Evolutionary conservation across 2,797 vertebrate genomes (phyloP).

Genomic region (Emydoidea blandingii): DNA sequence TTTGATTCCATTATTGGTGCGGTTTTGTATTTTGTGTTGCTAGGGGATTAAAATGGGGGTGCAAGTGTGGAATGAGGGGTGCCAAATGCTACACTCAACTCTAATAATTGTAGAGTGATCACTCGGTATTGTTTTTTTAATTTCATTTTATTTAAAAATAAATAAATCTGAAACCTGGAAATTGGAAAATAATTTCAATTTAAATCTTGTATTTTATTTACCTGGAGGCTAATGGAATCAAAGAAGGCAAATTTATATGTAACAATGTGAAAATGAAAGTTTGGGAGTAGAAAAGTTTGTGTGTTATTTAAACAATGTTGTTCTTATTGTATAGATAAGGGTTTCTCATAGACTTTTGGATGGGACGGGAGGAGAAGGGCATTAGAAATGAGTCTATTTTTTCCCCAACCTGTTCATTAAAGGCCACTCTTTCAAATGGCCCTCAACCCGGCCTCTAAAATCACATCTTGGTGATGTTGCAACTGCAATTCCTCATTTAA

Average conservation of each 20-base stretch:
- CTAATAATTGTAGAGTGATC: neutral
- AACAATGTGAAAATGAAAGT: neutral
- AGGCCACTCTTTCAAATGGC: neutral
- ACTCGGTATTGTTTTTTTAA: neutral
- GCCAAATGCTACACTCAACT: neutral
- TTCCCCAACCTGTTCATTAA: neutral
- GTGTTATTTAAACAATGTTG: rapidly evolving
- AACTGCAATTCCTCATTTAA: rapidly evolving
- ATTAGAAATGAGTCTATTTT: neutral
- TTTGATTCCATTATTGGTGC: neutral
- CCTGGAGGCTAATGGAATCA: neutral
- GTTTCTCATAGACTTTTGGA: neutral
- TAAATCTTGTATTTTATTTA: rapidly evolving
- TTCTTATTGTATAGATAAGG: rapidly evolving
- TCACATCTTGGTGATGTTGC: neutral
- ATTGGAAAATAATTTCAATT: neutral
- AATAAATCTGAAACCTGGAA: neutral
- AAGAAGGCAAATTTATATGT: neutral
- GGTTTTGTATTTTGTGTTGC: neutral
- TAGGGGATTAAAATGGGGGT: neutral
- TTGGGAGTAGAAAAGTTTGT: slow-evolving; percentile 32
- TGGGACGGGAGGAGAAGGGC: neutral
- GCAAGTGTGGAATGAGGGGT: neutral
- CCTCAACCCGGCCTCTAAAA: neutral
- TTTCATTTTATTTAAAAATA: neutral